Evolutionary conservation across 2,888 invertebrate species (phyloP).

Genomic region (Drosophila mimica): DNA sequence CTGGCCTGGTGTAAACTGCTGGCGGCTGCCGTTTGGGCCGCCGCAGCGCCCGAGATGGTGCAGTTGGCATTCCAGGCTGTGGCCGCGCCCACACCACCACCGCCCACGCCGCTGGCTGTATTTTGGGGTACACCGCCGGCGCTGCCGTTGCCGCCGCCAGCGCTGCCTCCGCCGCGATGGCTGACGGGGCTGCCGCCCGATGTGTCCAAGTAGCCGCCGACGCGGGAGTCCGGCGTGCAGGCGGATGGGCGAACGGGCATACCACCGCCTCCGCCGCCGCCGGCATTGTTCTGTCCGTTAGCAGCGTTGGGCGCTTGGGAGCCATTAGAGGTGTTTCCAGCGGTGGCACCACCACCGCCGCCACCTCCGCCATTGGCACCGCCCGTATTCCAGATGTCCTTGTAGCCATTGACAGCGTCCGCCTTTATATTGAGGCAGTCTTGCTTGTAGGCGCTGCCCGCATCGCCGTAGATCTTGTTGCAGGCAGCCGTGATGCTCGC

Average conservation of each 20-base stretch:
- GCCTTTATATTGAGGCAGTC: slow-evolving; percentile 90
- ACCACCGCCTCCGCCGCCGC: slow-evolving; percentile 66
- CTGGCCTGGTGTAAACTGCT: slow-evolving; percentile 95
- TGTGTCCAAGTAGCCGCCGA: slow-evolving; percentile 91
- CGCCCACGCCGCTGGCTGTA: slow-evolving; percentile 88
- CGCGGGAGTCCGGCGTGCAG: slow-evolving; percentile 94
- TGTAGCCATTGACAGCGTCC: slow-evolving; percentile 85
- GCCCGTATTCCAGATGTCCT: slow-evolving; percentile 88
- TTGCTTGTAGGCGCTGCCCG: slow-evolving; percentile 87
- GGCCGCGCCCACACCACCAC: slow-evolving; percentile 86
- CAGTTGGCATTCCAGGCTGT: slow-evolving; percentile 95
- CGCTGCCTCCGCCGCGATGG: slow-evolving; percentile 89
- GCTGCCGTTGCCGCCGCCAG: slow-evolving; percentile 86
- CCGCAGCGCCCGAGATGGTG: slow-evolving; percentile 91
- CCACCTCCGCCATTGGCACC: slow-evolving; percentile 86
- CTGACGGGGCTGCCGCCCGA: slow-evolving; percentile 90
- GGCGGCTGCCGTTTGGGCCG: slow-evolving; percentile 91
- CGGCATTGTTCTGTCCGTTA: slow-evolving; percentile 87
- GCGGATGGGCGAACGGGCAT: slow-evolving; percentile 92
- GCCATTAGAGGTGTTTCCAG: slow-evolving; percentile 82
- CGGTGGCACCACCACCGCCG: slow-evolving; percentile 86
- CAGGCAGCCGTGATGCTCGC: slow-evolving; percentile 94
- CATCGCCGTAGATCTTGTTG: slow-evolving; percentile 88
- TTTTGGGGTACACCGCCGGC: slow-evolving; percentile 87
- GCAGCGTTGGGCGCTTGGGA: slow-evolving; percentile 81